phyloP scores from a whole-genome alignment of 2,113 vertebrate genomes.

The Lasiurus borealis region DNA sequence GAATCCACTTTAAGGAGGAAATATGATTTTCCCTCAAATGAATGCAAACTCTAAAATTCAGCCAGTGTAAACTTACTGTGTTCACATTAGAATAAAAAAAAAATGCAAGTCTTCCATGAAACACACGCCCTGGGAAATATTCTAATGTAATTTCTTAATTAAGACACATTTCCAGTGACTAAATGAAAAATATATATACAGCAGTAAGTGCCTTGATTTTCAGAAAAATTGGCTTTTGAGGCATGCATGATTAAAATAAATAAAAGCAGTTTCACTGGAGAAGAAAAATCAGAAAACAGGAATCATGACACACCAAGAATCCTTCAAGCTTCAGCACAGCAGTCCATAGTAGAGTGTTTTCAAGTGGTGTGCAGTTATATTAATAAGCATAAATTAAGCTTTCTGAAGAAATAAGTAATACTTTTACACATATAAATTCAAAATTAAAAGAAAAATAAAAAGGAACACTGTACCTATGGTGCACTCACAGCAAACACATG shows the following conservation, averaged over 20 bases:
- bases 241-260: slow-evolving; percentile 64
- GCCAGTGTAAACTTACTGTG: slow-evolving; percentile 53
- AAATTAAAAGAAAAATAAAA: slow-evolving; percentile 42
- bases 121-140: slow-evolving; percentile 58
- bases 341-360: neutral
- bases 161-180: slow-evolving; percentile 66
- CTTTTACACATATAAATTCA: neutral
- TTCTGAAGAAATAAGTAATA: neutral
- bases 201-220: slow-evolving; percentile 61
- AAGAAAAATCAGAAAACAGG: neutral
- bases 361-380: neutral
- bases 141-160: slow-evolving; percentile 77
- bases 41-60: slow-evolving; percentile 70
- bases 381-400: slow-evolving; percentile 5
- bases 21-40: slow-evolving; percentile 59
- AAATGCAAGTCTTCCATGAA: slow-evolving; percentile 55
- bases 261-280: neutral
- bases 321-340: neutral
- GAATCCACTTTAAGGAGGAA: slow-evolving; percentile 71
- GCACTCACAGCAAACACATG: neutral
- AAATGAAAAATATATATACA: slow-evolving; percentile 67
- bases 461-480: neutral
- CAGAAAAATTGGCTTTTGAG: slow-evolving; percentile 31
- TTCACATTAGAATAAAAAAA: slow-evolving; percentile 58
- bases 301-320: neutral